Percentiles rank a stretch among this genome's conserved stretches.
Evolutionary conservation across 2,797 vertebrate species (phyloP).

Genomic region (Halcyon badia): DNA sequence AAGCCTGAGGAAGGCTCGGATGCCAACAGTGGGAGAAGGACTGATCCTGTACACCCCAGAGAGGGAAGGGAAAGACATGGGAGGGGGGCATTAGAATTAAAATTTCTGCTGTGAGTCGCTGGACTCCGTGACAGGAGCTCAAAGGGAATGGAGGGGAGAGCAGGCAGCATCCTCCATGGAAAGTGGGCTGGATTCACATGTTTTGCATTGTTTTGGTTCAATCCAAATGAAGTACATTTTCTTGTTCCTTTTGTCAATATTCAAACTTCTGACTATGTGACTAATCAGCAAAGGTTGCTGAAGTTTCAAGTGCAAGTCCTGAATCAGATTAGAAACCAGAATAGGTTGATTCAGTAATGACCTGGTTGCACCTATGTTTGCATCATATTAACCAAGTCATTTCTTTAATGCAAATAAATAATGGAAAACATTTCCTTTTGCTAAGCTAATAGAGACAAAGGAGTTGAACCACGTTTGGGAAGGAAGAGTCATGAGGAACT

Average conservation of each 20-base stretch:
- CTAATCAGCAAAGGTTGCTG: background rate
- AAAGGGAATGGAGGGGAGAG: background rate
- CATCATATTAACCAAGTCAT: background rate
- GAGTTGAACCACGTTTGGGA: background rate
- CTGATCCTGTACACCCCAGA: background rate
- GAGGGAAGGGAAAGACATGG: background rate
- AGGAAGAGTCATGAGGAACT: background rate
- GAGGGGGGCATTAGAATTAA: background rate
- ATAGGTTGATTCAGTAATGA: background rate
- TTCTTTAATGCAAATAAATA: background rate
- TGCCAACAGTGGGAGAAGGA: background rate
- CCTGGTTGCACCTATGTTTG: slow-evolving; percentile 18
- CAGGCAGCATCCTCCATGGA: background rate
- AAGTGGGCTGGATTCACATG: background rate
- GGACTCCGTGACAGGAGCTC: background rate
- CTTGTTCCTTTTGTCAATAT: background rate
- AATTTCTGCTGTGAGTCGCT: background rate
- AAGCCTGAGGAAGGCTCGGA: background rate
- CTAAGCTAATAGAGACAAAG: background rate
- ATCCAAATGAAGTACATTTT: background rate
- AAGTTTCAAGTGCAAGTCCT: background rate
- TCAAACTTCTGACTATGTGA: background rate
- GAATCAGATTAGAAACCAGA: background rate
- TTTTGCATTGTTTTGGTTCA: background rate
- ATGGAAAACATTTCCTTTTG: slow-evolving; percentile 4